Percentiles rank a stretch among this genome's conserved stretches.
phyloP scores from a whole-genome alignment of 2,797 vertebrate genomes.

The Propithecus perrieri region DNA sequence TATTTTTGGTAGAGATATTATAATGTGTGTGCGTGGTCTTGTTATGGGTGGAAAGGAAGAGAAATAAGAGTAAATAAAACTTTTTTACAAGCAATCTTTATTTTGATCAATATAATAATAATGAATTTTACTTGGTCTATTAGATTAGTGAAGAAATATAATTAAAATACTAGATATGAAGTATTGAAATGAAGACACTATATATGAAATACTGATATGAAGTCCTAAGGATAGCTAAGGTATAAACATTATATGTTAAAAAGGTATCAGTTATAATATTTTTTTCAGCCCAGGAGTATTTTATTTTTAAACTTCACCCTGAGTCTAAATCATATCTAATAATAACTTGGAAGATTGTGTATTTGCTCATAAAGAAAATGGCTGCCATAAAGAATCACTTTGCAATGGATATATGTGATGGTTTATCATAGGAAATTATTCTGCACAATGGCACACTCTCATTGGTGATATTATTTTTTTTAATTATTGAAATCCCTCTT shows the following conservation, averaged over 20 bases:
- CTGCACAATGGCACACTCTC: not conserved
- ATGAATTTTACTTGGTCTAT: not conserved
- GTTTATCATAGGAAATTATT: not conserved
- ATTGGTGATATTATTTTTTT: not conserved
- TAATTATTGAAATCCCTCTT: not conserved
- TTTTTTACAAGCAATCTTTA: not conserved
- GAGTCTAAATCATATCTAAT: not conserved
- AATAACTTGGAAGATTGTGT: not conserved
- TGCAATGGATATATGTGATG: not conserved
- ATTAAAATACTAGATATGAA: not conserved
- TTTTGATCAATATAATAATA: not conserved
- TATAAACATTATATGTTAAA: not conserved
- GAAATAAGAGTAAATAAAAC: not conserved
- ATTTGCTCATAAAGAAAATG: slow-evolving; percentile 24
- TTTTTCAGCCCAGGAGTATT: not conserved
- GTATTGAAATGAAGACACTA: not conserved
- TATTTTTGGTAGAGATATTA: slow-evolving; percentile 10
- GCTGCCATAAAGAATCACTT: not conserved
- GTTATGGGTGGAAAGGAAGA: not conserved
- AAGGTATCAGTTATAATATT: not conserved
- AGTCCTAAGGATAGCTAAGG: not conserved
- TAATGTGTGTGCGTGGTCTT: not conserved
- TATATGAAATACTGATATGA: not conserved
- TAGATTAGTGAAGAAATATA: not conserved
- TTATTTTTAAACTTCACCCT: slow-evolving; percentile 40